Base-by-base conservation (phyloP, 2,888 invertebrate species). In the Drymonia ruficornis region DNA sequence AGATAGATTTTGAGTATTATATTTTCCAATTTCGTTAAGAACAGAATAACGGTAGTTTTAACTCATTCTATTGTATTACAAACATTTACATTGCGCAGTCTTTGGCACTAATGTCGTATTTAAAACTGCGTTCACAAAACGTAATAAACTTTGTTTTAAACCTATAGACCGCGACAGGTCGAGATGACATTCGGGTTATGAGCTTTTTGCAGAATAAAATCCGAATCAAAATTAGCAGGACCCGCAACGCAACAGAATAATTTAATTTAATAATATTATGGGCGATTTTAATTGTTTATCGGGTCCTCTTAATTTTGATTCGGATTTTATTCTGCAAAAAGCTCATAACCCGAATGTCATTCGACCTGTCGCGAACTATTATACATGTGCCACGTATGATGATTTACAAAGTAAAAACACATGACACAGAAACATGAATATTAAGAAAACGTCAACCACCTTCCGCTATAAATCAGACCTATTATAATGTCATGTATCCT, bases 41-140 rank as follows among this genome's bases (percentile, higher is more conserved):
- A n/a, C 38, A 7, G 6, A 15, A 15, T n/a, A n/a, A 38, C 15
- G 38, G n/a, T 38, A 6, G 2, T 38, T 38, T 57, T 55, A 56
- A 62, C 62, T 54, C 53, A 53, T 54, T 18, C 4, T 23, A 29
- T 31, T 18, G 36, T 19, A 47, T 50, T 47, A 59, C 46, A 28
- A 47, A 11, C 56, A 67, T 44, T 67, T 65, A 68, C 50, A 56
- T 55, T 59, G 64, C 52, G 56, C 59, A 55, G 56, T 55, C 63
- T 63, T 56, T 56, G 64, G 61, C 53, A 69, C 69, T 63, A 69
- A 69, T 68, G 63, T 49, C 34, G 40, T 45, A 28, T 57, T 50
- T 34, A 13, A 34, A 11, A 13, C 34, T 13, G 1, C 13, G 11
- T 3, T 13, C 0, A 3, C 11, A 34, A 15, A n/a, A 15, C 15